Base-by-base conservation (phyloP, 2,113 vertebrate species). In the Narcine bancroftii region DNA sequence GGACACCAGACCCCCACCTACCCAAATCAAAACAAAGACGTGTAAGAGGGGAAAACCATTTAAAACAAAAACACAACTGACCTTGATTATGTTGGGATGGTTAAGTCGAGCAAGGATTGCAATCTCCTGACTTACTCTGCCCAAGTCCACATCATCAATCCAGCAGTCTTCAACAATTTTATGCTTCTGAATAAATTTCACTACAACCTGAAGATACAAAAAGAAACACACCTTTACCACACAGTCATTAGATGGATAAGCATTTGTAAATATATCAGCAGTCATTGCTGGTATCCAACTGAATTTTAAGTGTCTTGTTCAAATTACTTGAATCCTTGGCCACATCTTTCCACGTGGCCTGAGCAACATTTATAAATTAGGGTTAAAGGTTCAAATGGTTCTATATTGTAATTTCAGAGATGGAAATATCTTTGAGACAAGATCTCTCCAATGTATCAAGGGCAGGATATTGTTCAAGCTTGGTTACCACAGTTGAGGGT, bases 181-280 rank as follows among this genome's bases (percentile, higher is more conserved):
- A 92, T 96, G 95, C 95, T 99, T 99, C 94, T 95, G 96, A 92
- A 99, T 99, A 94, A 99, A 99, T 94, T 99, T 99, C 19, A 99
- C 98, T 0, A 99, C 95, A 71, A 97, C 97, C 98, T 97, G 15
- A 0, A 33, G 69, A 76, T 33, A 79, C 56, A 92, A 92, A 69
- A n/a, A 33, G 47, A 76, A 69, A 17, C 65, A 69, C 10, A 71
- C 10, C 26, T 45, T 10, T 69, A 47, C 24, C 39, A 15, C 33
- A 19, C 26, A 91, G 69, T 6, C 39, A 45, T 15, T 5, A 26
- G 24, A 1, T 69, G 42, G 26, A 7, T 69, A 66, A 91, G 42
- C 13, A 69, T 66, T 47, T 47, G 45, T 29, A 42, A 42, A 63
- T 29, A 45, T 69, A 91, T 33, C 45, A 29, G 65, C 65, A 69